phyloP scores from a whole-genome alignment of 2,888 invertebrate species.

The Acanthoscelides obtectus region DNA sequence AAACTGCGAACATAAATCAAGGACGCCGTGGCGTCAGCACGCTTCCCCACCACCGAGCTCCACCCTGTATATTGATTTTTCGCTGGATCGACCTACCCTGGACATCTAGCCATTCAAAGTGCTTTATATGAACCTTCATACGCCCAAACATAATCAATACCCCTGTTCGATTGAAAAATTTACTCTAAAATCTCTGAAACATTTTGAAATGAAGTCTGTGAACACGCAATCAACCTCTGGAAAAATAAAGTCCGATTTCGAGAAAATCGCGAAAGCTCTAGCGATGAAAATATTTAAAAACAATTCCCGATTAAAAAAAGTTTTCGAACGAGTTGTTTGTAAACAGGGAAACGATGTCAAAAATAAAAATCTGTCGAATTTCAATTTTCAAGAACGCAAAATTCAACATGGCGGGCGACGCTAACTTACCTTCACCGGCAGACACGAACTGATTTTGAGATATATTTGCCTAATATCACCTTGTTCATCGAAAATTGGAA shows the following conservation, averaged over 20 bases:
- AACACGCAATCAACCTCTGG: background rate
- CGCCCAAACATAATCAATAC: background rate
- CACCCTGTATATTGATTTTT: conserved; percentile 33
- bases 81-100: conserved; percentile 9
- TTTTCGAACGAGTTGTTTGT: conserved; percentile 5
- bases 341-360: conserved; percentile 22
- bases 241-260: background rate
- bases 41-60: conserved; percentile 13
- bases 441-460: conserved; percentile 65
- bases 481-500: conserved; percentile 65
- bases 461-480: conserved; percentile 58
- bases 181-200: background rate
- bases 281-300: background rate
- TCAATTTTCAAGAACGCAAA: conserved; percentile 33
- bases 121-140: background rate
- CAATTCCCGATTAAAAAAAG: background rate
- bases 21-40: conserved; percentile 7
- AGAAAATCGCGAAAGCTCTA: background rate
- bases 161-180: background rate
- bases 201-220: background rate
- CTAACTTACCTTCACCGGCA: conserved; percentile 66
- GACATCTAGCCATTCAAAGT: background rate
- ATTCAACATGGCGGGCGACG: conserved; percentile 37
- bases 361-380: conserved; percentile 31
- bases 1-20: background rate